phyloP scores from a whole-genome alignment of 2,797 vertebrate genomes.

The Fratercula arctica region DNA sequence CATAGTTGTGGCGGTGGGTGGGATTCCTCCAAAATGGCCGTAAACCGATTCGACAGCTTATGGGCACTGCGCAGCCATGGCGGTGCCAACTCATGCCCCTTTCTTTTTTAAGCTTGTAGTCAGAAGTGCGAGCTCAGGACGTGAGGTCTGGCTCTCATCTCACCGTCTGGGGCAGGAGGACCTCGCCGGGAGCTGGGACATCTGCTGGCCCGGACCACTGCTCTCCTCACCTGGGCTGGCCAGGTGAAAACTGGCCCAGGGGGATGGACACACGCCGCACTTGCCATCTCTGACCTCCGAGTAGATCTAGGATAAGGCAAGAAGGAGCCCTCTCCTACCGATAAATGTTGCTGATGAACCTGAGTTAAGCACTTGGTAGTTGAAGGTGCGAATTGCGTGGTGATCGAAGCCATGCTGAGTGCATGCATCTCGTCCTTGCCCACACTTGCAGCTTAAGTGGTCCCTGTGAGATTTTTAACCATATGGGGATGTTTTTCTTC shows the following conservation, averaged over 20 bases:
- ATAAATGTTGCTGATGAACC: background rate
- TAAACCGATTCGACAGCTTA: background rate
- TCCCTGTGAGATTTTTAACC: background rate
- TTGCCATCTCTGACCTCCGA: accelerated
- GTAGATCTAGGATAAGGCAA: background rate
- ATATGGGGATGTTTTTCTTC: background rate
- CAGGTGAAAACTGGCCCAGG: background rate
- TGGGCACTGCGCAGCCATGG: background rate
- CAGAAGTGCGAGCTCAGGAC: background rate
- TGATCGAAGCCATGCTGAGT: background rate
- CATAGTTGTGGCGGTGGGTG: background rate
- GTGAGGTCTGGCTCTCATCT: background rate
- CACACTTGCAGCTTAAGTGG: background rate
- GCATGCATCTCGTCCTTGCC: background rate
- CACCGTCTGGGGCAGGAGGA: accelerated
- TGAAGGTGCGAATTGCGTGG: accelerated
- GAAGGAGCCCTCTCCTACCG: background rate
- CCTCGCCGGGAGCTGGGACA: accelerated
- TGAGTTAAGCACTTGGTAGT: background rate
- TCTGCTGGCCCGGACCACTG: background rate
- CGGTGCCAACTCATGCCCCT: background rate
- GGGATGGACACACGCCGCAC: accelerated
- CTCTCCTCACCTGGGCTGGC: background rate
- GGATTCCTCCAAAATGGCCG: background rate
- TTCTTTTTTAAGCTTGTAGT: background rate